Evolutionary conservation across 2,113 vertebrate genomes (phyloP).

Genomic region (Gambusia affinis): DNA sequence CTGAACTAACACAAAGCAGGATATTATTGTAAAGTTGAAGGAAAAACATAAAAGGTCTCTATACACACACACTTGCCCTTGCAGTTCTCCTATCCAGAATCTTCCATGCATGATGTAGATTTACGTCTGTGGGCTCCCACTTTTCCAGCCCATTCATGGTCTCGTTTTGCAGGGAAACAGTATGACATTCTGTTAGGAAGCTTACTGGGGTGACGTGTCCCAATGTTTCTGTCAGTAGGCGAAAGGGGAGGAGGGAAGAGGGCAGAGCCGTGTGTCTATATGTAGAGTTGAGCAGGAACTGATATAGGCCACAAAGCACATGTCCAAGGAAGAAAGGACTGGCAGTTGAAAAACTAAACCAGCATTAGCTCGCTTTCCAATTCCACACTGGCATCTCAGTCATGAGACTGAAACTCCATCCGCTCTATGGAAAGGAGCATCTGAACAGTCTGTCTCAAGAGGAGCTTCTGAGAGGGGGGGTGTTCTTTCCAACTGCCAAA

Average conservation of each 20-base stretch:
- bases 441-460: conserved; percentile 41
- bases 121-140: conserved; percentile 51
- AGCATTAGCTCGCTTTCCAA: conserved; percentile 54
- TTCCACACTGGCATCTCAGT: conserved; percentile 60
- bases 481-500: conserved; percentile 4
- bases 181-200: conserved; percentile 65
- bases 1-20: too few relatives aligned
- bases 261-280: conserved; percentile 44
- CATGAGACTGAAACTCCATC: conserved; percentile 82
- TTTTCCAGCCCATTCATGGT: conserved; percentile 85
- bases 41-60: too few relatives aligned
- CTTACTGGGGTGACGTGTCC: conserved; percentile 53
- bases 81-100: conserved; percentile 26
- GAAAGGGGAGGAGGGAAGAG: not conserved
- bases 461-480: conserved; percentile 15
- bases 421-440: conserved; percentile 38
- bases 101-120: conserved; percentile 1
- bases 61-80: not conserved
- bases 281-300: conserved; percentile 45
- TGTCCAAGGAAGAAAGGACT: conserved; percentile 44
- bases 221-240: conserved; percentile 25
- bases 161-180: conserved; percentile 75
- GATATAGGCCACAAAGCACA: conserved; percentile 58
- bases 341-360: conserved; percentile 35
- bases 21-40: too few relatives aligned